These are phyloP conservation scores for Diachasma alloeum DNA, from an alignment of 1,140 invertebrate species.

Conservation along the genomic window DNA sequence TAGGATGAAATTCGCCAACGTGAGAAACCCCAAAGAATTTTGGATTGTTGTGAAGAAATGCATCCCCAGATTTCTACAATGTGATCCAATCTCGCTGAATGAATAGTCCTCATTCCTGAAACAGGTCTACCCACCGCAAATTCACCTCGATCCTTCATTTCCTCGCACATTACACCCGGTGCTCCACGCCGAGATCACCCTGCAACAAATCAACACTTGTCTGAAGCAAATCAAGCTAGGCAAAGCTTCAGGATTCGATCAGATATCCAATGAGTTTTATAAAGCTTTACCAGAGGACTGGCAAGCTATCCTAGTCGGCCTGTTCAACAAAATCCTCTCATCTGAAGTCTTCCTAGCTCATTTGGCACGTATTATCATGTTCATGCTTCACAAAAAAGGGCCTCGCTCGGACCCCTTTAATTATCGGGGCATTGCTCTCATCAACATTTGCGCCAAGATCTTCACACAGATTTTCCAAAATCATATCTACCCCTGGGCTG, in stretches of 20 bases:
- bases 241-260: neutral
- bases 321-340: conserved; percentile 16
- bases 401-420: conserved; percentile 14
- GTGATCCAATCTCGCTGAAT: neutral
- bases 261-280: conserved; percentile 1
- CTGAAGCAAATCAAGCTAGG: neutral
- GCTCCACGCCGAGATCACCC: too few species aligned
- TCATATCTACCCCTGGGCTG: conserved; percentile 28
- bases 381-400: too few species aligned
- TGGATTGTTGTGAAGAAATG: too few species aligned
- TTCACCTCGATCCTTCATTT: too few species aligned
- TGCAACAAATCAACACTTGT: too few species aligned
- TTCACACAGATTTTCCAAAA: conserved; percentile 25
- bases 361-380: conserved; percentile 12
- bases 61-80: neutral
- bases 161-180: too few species aligned
- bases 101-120: too few species aligned
- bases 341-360: conserved; percentile 6
- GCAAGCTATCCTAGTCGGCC: neutral
- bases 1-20: too few species aligned
- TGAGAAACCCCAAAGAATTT: too few species aligned
- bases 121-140: too few species aligned
- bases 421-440: conserved; percentile 28
- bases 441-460: conserved; percentile 26
- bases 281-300: conserved; percentile 21